Percentiles rank a stretch among this genome's conserved stretches.
Evolutionary conservation across 37 sponge, comb jelly and placozoan species (phyloP).

Genomic region (Haliclona indistincta): DNA sequence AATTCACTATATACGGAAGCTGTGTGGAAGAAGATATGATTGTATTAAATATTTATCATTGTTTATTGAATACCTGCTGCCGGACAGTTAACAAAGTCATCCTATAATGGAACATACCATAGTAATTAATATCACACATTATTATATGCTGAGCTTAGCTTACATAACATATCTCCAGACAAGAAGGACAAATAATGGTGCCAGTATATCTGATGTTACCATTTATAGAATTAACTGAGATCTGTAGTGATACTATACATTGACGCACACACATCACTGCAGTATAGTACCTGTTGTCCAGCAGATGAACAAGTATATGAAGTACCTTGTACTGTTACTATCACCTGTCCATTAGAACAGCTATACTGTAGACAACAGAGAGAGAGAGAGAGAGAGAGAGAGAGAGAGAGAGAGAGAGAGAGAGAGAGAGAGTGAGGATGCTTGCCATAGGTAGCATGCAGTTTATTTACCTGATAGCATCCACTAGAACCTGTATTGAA

Average conservation of each 20-base stretch:
- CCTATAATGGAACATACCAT: no score
- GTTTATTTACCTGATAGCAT: neutral
- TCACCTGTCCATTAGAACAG: conserved; percentile 4
- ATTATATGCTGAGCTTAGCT: neutral
- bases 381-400: no score
- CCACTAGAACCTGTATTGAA: no score
- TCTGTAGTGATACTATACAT: neutral
- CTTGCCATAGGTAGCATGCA: neutral
- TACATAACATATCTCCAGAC: conserved; percentile 8
- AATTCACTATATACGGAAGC: no score
- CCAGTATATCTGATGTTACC: neutral
- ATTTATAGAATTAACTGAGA: neutral
- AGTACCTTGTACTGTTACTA: neutral
- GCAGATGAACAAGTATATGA: conserved; percentile 2
- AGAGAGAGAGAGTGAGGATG: no score
- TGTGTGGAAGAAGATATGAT: no score
- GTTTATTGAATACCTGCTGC: neutral
- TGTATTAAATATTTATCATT: no score
- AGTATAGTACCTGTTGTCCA: conserved; percentile 2
- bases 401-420: no score
- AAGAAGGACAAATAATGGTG: conserved; percentile 1
- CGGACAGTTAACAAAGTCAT: neutral
- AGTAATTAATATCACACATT: neutral
- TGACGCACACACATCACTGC: neutral
- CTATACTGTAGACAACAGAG: no score